phyloP scores from a whole-genome alignment of 2,113 vertebrate species.

The Columbina picui region DNA sequence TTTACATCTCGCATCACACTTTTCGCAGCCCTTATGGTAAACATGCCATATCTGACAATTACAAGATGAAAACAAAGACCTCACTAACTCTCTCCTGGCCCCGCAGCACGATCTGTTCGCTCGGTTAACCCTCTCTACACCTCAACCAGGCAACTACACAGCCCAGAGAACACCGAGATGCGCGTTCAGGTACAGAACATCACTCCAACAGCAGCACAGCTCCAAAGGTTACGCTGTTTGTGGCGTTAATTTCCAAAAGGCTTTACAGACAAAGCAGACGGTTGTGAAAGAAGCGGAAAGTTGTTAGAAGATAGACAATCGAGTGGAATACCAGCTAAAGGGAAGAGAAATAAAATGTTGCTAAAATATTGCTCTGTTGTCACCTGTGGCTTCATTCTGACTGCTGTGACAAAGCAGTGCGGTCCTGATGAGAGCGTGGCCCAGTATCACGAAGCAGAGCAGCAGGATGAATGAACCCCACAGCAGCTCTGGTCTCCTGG shows the following conservation, averaged over 20 bases:
- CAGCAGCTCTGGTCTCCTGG: neutral
- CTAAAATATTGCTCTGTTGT: neutral
- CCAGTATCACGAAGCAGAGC: neutral
- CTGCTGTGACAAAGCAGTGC: neutral
- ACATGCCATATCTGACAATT: slow-evolving; percentile 63
- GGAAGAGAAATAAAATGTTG: neutral
- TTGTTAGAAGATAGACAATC: neutral
- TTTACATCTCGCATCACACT: slow-evolving; percentile 64
- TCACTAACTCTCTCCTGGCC: slow-evolving; percentile 52
- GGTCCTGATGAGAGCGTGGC: neutral
- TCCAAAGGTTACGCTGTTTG: neutral
- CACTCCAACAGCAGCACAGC: neutral
- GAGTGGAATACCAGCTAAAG: neutral
- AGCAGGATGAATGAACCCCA: neutral
- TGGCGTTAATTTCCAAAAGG: neutral
- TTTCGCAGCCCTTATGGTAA: slow-evolving; percentile 69
- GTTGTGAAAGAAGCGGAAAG: neutral
- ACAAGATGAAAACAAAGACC: slow-evolving; percentile 63
- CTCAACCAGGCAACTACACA: neutral
- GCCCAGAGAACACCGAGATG: rapidly evolving
- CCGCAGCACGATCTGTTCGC: neutral
- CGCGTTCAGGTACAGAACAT: rapidly evolving
- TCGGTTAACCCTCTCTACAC: slow-evolving; percentile 45
- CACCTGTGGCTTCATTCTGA: neutral
- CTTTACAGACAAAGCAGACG: neutral